A percentile compares a stretch with the other conserved stretches of the same genome.
phyloP scores from a whole-genome alignment of 2,888 invertebrate genomes.

The Capitulum mitella region DNA sequence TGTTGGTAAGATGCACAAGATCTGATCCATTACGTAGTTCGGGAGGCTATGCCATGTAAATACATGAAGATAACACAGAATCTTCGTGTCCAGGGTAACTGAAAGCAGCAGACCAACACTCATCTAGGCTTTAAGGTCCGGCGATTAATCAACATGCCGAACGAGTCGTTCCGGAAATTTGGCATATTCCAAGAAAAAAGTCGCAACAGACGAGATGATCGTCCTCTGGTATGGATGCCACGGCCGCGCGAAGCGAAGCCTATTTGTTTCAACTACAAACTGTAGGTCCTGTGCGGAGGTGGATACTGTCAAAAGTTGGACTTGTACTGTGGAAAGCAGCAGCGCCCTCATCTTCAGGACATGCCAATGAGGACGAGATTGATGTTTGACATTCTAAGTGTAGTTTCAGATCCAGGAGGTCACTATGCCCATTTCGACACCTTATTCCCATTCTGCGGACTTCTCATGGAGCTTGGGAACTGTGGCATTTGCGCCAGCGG shows the following conservation, averaged over 20 bases:
- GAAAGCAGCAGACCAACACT: background rate
- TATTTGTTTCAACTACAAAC: background rate
- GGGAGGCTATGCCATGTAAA: no score
- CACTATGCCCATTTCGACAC: background rate
- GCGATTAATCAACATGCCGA: background rate
- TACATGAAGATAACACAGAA: no score
- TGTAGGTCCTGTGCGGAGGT: background rate
- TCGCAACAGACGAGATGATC: background rate
- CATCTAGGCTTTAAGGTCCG: background rate
- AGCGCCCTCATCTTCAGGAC: background rate
- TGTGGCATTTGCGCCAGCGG: background rate
- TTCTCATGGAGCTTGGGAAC: background rate
- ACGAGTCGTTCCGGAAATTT: background rate
- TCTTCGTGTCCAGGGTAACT: background rate
- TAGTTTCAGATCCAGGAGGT: background rate
- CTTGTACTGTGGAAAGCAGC: background rate
- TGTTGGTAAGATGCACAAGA: background rate
- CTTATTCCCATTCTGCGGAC: background rate
- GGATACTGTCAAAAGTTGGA: background rate
- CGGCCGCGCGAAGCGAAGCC: no score
- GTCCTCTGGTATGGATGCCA: background rate
- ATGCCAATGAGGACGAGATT: background rate
- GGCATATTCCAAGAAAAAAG: background rate
- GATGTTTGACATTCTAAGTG: background rate
- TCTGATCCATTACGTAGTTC: background rate